Evolutionary conservation across 2,888 invertebrate genomes (phyloP), one percentile per base, ranked within the genome.

Genomic region (Plusia festucae): DNA sequence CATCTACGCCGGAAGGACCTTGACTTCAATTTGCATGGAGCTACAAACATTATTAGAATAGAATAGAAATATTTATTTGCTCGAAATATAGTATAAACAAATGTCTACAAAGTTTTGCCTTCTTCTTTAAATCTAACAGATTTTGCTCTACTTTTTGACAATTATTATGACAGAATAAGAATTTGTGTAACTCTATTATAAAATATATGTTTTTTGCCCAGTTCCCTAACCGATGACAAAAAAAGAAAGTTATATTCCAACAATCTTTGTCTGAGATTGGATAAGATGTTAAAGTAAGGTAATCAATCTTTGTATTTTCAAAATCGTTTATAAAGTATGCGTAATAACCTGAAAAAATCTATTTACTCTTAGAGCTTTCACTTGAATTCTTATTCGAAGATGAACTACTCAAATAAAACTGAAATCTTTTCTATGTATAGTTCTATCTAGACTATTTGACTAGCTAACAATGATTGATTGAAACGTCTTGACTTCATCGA

Each of bases 261-360:
- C 65, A 44, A 71, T 71, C 57, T 71, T 65, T 53, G 15, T 60
- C n/a, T 58, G 6, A 60, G 34, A 4, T 34, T 3, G 15, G 4
- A 15, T 34, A 32, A 32, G 34, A 34, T 15, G 2, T 15, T 13
- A 5, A 15, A 34, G 32, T 34, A 34, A 34, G 15, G 4, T 15
- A 34, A 4, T 34, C 1, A 13, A 13, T 13, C 0, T 34, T 15
- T 34, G n/a, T n/a, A n/a, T n/a, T n/a, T n/a, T n/a, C n/a, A n/a
- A n/a, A n/a, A n/a, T n/a, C n/a, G n/a, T n/a, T n/a, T n/a, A n/a
- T n/a, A n/a, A n/a, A n/a, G n/a, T n/a, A n/a, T n/a, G n/a, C n/a
- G 3, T 2, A 13, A 9, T 15, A 34, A 34, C 4, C 15, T 2
- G 34, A 15, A 34, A 13, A 15, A 34, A 56, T n/a, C 34, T 15